Conservation (phyloP, 2,797 vertebrate genomes). For the Parambassis ranga region DNA sequence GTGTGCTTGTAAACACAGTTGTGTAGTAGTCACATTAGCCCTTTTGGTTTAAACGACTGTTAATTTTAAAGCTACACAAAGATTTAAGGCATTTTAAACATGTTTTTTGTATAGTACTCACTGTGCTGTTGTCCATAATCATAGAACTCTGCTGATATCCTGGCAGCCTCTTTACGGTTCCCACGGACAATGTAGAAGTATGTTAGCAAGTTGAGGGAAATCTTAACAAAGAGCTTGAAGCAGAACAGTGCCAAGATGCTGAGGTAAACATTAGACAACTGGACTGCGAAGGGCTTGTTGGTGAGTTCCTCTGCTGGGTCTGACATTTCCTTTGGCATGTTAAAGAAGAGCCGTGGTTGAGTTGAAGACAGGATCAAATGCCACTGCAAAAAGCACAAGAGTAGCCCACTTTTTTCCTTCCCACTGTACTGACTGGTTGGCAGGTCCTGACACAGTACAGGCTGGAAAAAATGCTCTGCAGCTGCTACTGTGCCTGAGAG, state of each 20-base stretch:
- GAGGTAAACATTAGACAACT: constrained; percentile 94
- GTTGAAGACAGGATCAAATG: constrained; percentile 60
- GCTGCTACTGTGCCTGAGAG: constrained; percentile 67
- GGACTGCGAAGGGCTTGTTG: constrained; percentile 87
- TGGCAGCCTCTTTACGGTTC: constrained; percentile 94
- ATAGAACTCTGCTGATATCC: constrained; percentile 96
- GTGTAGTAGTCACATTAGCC: neutral
- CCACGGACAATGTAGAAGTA: constrained; percentile 97
- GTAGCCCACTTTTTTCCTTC: constrained; percentile 49
- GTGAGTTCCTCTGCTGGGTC: constrained; percentile 83
- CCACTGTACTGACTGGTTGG: constrained; percentile 37
- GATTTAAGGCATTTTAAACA: neutral
- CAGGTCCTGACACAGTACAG: constrained; percentile 49
- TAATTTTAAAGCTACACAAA: too few relatives aligned
- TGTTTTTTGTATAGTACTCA: constrained; percentile 68
- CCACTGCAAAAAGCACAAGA: constrained; percentile 47
- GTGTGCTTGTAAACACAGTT: neutral
- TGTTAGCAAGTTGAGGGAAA: constrained; percentile 93
- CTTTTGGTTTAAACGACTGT: too few relatives aligned
- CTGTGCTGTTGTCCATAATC: constrained; percentile 89
- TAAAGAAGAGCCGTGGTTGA: constrained; percentile 33
- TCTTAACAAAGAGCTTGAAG: constrained; percentile 97
- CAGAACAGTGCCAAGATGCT: constrained; percentile 97
- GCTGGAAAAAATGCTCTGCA: constrained; percentile 66
- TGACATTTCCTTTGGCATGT: constrained; percentile 84